Percentiles rank a stretch among this genome's conserved stretches.
phyloP scores from a whole-genome alignment of 1,140 invertebrate species.

The Agrilus planipennis region DNA sequence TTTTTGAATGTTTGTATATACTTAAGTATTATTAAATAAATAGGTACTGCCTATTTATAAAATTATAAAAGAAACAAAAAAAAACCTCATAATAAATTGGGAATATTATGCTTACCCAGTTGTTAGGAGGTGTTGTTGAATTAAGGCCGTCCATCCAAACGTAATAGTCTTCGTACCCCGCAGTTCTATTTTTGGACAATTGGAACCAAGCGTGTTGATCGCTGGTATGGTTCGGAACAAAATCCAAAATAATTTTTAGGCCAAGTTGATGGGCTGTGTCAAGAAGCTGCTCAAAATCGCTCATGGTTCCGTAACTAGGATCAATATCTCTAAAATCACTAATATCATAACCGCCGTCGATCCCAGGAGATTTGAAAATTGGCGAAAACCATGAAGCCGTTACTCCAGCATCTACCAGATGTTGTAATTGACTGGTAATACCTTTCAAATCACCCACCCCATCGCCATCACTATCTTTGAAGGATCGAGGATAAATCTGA shows the following conservation, averaged over 20 bases:
- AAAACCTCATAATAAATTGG: no score
- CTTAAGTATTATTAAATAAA: no score
- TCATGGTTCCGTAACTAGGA: conserved; percentile 49
- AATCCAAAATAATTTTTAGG: conserved; percentile 68
- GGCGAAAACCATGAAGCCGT: conserved; percentile 52
- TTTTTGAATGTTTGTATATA: no score
- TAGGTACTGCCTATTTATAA: no score
- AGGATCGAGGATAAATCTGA: conserved; percentile 69
- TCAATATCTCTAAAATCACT: conserved; percentile 62
- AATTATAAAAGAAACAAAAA: no score
- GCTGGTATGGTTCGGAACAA: conserved; percentile 81
- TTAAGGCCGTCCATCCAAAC: conserved; percentile 55
- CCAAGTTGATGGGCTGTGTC: conserved; percentile 45
- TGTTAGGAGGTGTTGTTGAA: conserved; percentile 50
- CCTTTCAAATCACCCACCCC: conserved; percentile 63
- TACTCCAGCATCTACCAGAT: conserved; percentile 52
- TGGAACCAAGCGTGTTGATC: conserved; percentile 68
- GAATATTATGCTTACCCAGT: no score
- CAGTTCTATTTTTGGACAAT: conserved; percentile 45
- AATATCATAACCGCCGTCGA: conserved; percentile 63
- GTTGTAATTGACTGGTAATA: conserved; percentile 45
- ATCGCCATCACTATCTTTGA: conserved; percentile 63
- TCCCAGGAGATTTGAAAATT: conserved; percentile 45
- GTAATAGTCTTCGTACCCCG: conserved; percentile 62
- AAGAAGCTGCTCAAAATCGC: conserved; percentile 53